Conservation (phyloP, 2,888 invertebrate genomes). For the Prenolepis imparis region DNA sequence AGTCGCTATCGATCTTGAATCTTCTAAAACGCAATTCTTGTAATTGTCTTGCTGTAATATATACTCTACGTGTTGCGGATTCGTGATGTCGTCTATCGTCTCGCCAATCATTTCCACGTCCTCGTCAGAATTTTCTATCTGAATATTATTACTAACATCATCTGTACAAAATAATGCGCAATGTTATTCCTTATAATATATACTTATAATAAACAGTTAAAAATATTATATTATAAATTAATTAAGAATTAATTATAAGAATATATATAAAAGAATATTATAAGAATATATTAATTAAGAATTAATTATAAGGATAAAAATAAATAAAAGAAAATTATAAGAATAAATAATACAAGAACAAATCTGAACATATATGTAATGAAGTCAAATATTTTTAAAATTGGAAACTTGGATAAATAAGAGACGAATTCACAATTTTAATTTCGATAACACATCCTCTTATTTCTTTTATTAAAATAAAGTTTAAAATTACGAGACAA, state of each 20-base stretch:
- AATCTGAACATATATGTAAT: not conserved
- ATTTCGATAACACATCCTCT: not conserved
- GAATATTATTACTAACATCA: conserved; percentile 69
- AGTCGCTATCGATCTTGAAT: conserved; percentile 70
- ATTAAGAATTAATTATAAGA: too few species aligned
- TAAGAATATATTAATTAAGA: too few species aligned
- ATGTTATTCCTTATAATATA: not conserved
- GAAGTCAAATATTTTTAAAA: not conserved
- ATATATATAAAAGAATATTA: too few species aligned
- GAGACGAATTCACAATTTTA: not conserved
- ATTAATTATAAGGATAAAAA: too few species aligned
- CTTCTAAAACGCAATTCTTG: conserved; percentile 81
- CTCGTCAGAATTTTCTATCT: conserved; percentile 78
- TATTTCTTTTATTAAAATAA: not conserved
- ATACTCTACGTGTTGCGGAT: conserved; percentile 88
- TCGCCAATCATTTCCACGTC: conserved; percentile 88
- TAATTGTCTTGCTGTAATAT: conserved; percentile 81
- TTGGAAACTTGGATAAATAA: not conserved
- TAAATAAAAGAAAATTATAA: too few species aligned
- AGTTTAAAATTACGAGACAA: conserved; percentile 13
- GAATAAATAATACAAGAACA: too few species aligned
- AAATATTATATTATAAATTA: too few species aligned
- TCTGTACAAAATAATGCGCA: conserved; percentile 62
- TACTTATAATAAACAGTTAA: too few species aligned
- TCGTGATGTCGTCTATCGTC: conserved; percentile 87